Conservation (phyloP, 2,797 vertebrate species). For the Myoxocephalus aenaeus region DNA sequence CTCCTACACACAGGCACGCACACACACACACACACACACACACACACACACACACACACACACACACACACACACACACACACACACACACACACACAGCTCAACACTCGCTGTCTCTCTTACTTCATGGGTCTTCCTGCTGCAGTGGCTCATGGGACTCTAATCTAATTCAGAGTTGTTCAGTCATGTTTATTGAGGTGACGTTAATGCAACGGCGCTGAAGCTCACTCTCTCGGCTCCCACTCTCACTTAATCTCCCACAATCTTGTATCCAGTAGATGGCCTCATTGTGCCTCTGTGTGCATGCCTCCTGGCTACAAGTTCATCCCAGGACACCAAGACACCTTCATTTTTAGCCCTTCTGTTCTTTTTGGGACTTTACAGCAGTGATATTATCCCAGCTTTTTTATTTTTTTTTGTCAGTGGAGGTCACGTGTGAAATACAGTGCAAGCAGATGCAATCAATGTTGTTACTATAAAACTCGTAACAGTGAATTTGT, state of each 20-base stretch:
- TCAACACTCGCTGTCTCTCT: constrained; percentile 11
- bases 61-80: constrained; percentile 12
- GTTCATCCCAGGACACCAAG: constrained; percentile 59
- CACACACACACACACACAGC: neutral
- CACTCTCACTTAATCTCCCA: constrained; percentile 12
- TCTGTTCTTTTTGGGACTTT: constrained; percentile 16
- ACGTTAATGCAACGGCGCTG: constrained; percentile 48
- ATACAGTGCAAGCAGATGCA: neutral
- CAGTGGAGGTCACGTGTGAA: neutral
- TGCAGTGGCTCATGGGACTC: constrained; percentile 55
- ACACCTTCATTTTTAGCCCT: constrained; percentile 26
- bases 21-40: constrained; percentile 4
- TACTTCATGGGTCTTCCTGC: constrained; percentile 43
- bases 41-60: neutral
- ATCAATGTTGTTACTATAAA: neutral
- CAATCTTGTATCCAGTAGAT: constrained; percentile 74
- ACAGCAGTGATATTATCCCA: neutral
- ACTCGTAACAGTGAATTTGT: neutral
- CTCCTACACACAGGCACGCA: neutral
- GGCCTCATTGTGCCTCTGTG: constrained; percentile 76
- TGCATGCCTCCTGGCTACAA: constrained; percentile 47
- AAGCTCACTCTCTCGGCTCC: constrained; percentile 26
- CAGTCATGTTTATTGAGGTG: constrained; percentile 60
- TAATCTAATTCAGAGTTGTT: constrained; percentile 59
- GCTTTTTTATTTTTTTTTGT: neutral